Evolutionary conservation across 2,888 invertebrate genomes (phyloP).

Genomic region (Stenoptilia bipunctidactyla): DNA sequence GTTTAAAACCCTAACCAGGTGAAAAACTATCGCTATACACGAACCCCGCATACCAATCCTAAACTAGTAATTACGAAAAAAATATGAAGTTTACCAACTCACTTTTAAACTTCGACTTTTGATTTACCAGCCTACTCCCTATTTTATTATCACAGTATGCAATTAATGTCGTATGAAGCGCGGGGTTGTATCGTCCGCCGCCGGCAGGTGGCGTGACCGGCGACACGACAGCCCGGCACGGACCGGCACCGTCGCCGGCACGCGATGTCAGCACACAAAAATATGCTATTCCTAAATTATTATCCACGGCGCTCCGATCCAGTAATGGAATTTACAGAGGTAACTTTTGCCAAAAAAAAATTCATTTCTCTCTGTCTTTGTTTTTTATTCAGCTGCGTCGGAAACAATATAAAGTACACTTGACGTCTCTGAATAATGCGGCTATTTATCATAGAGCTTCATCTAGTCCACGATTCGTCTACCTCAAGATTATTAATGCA

Average conservation of each 20-base stretch:
- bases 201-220: conserved; percentile 46
- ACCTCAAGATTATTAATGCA: conserved; percentile 31
- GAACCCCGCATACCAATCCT: too few relatives aligned
- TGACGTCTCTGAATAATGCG: conserved; percentile 22
- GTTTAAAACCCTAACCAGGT: too few relatives aligned
- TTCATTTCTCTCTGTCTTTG: conserved; percentile 2
- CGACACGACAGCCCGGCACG: conserved; percentile 52
- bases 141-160: background rate
- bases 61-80: too few relatives aligned
- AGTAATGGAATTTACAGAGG: background rate
- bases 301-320: background rate
- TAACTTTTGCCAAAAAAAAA: background rate
- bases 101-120: too few relatives aligned
- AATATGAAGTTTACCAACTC: too few relatives aligned
- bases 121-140: too few relatives aligned
- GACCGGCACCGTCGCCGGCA: conserved; percentile 50
- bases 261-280: conserved; percentile 41
- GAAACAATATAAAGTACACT: conserved; percentile 9
- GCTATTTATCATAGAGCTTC: conserved; percentile 36
- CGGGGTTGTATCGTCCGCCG: conserved; percentile 5
- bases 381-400: too few relatives aligned
- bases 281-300: conserved; percentile 20
- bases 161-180: background rate
- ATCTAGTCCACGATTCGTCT: conserved; percentile 38
- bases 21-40: too few relatives aligned